phyloP scores from a whole-genome alignment of 1,140 invertebrate species.

The Ericerus pela region DNA sequence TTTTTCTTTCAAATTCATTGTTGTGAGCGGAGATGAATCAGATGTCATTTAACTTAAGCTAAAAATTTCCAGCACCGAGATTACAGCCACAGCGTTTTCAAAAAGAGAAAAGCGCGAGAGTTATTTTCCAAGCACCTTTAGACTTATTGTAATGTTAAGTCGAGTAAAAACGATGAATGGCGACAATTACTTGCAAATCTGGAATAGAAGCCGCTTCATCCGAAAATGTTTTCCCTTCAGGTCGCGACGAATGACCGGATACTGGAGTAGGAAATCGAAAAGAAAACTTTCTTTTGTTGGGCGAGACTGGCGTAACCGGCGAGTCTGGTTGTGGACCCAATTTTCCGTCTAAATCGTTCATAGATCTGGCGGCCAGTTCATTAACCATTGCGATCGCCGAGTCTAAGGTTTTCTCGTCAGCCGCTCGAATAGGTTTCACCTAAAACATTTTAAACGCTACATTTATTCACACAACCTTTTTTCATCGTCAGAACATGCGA shows the following conservation, averaged over 20 bases:
- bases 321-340: constrained; percentile 36
- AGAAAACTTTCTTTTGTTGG: constrained; percentile 70
- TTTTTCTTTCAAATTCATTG: too few species aligned
- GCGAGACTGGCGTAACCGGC: constrained; percentile 54
- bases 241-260: constrained; percentile 38
- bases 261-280: constrained; percentile 56
- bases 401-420: constrained; percentile 84
- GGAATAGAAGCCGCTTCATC: constrained; percentile 79
- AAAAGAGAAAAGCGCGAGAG: too few species aligned
- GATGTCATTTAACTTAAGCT: too few species aligned
- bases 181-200: constrained; percentile 61
- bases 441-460: constrained; percentile 20
- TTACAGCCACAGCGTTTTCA: too few species aligned
- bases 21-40: too few species aligned
- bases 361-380: constrained; percentile 73
- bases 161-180: too few species aligned
- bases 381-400: constrained; percentile 86
- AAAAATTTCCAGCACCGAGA: too few species aligned
- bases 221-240: constrained; percentile 67
- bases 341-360: constrained; percentile 49
- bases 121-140: too few species aligned
- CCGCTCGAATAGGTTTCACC: constrained; percentile 87
- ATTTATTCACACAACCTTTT: not conserved
- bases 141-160: too few species aligned
- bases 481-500: too few species aligned